These are phyloP conservation scores for Forbesichthys agassizii DNA, from an alignment of 2,113 vertebrate species.

Conservation along the genomic window DNA sequence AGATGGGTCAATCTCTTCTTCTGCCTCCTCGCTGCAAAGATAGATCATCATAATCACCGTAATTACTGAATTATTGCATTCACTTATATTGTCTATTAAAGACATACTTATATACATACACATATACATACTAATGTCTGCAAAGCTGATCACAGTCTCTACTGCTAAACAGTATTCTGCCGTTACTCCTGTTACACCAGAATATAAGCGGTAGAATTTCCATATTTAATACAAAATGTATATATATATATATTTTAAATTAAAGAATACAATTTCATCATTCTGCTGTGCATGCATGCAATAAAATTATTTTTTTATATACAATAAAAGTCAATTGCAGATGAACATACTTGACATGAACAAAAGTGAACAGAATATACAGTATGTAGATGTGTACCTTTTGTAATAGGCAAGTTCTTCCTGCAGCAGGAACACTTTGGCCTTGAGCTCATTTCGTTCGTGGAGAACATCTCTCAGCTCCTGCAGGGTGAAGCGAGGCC, in stretches of 20 bases:
- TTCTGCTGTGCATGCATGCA: too few species aligned
- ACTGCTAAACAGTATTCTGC: too few species aligned
- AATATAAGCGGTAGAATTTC: too few species aligned
- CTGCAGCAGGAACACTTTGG: conserved; percentile 94
- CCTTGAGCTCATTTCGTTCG: conserved; percentile 95
- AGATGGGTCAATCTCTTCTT: conserved; percentile 81
- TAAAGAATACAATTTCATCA: background rate
- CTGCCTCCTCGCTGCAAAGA: conserved; percentile 85
- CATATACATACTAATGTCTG: too few species aligned
- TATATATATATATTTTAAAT: background rate
- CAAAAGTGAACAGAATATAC: background rate
- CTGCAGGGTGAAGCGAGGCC: conserved; percentile 95
- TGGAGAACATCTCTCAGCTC: conserved; percentile 96
- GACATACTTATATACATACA: too few species aligned
- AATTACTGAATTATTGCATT: background rate
- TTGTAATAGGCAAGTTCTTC: conserved; percentile 96
- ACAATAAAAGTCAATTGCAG: too few species aligned
- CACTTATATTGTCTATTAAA: too few species aligned
- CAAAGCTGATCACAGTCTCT: too few species aligned
- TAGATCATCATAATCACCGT: background rate
- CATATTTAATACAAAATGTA: background rate
- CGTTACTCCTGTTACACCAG: too few species aligned
- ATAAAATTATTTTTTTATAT: too few species aligned
- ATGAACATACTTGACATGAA: background rate
- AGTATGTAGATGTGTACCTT: conserved; percentile 73